These are phyloP conservation scores for Dicranocentrus wangi DNA, from an alignment of 2,888 invertebrate species.

Conservation along the genomic window DNA sequence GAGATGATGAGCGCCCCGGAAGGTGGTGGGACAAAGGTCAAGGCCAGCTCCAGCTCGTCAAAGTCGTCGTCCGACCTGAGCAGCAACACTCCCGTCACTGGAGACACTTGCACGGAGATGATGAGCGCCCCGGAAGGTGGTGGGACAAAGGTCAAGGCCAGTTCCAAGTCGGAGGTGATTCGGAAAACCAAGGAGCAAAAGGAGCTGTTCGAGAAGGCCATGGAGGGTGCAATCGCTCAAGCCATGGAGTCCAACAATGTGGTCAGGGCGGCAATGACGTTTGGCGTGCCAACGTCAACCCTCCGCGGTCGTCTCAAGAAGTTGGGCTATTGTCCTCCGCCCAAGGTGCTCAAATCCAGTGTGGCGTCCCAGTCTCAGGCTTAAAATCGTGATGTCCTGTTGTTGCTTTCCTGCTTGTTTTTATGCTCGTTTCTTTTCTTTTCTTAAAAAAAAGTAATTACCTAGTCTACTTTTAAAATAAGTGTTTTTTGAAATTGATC, in stretches of 20 bases:
- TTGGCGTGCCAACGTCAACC: slow-evolving; percentile 44
- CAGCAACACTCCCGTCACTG: no score
- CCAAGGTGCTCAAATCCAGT: slow-evolving; percentile 18
- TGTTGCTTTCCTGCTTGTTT: no score
- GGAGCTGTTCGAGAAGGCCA: slow-evolving; percentile 30
- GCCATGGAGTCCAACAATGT: slow-evolving; percentile 40
- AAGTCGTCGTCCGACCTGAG: no score
- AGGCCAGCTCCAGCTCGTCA: no score
- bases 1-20: background rate
- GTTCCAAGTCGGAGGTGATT: background rate
- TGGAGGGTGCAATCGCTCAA: slow-evolving; percentile 37
- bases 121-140: background rate
- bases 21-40: background rate
- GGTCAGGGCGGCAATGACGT: slow-evolving; percentile 30
- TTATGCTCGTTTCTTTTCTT: no score
- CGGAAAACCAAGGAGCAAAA: slow-evolving; percentile 25
- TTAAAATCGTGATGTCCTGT: background rate
- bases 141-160: slow-evolving; percentile 8
- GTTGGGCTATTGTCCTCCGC: slow-evolving; percentile 38
- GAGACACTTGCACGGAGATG: background rate
- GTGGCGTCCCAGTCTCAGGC: background rate
- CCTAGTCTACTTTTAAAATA: no score
- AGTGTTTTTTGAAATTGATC: background rate
- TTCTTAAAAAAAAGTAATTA: background rate
- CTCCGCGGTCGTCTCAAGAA: slow-evolving; percentile 55